A percentile compares a stretch with the other conserved stretches of the same genome.
Conservation (phyloP, 2,113 vertebrate species). For the Podarcis raffonei region DNA sequence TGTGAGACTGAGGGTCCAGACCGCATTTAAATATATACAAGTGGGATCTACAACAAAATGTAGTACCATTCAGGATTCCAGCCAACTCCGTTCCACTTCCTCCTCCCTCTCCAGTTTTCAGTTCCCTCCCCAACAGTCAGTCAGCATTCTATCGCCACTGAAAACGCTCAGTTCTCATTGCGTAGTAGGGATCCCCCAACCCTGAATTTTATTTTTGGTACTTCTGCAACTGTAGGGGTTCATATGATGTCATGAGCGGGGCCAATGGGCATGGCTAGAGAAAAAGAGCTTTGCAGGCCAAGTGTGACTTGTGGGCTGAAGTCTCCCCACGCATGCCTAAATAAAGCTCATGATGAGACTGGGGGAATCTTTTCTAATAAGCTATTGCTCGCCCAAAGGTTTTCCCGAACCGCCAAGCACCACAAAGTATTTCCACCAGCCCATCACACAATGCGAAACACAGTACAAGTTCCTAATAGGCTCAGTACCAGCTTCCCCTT, state of each 20-base stretch:
- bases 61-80: too few species aligned
- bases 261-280: too few species aligned
- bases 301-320: too few species aligned
- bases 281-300: too few species aligned
- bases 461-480: slow-evolving; percentile 38
- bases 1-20: too few species aligned
- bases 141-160: background rate
- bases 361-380: background rate
- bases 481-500: slow-evolving; percentile 52
- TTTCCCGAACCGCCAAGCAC: background rate
- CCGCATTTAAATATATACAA: too few species aligned
- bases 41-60: too few species aligned
- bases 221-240: background rate
- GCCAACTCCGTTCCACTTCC: too few species aligned
- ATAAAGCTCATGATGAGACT: background rate
- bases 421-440: background rate
- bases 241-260: too few species aligned
- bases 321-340: background rate
- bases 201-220: background rate
- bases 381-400: background rate
- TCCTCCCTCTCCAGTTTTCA: too few species aligned
- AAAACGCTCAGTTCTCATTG: background rate
- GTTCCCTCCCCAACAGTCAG: too few species aligned
- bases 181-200: background rate
- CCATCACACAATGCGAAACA: background rate